Evolutionary conservation across 2,797 vertebrate genomes (phyloP).

Genomic region (Siniperca scherzeri): DNA sequence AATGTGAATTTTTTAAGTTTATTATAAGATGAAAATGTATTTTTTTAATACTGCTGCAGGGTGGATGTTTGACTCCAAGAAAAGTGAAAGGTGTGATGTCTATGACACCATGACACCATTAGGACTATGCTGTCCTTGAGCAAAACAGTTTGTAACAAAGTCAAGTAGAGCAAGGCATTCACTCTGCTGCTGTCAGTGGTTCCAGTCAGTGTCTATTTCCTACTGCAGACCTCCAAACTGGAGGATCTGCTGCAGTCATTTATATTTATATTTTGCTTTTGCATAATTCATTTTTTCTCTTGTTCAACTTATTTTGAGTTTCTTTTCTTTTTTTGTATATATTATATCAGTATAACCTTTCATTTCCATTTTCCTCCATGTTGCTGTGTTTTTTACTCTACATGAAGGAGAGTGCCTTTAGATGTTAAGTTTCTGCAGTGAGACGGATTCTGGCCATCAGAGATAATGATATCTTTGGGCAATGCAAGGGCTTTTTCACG

Average conservation of each 20-base stretch:
- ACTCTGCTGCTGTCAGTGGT: not conserved
- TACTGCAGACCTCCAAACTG: not conserved
- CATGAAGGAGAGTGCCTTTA: no score
- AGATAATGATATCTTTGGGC: no score
- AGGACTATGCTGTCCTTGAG: not conserved
- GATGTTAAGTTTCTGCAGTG: not conserved
- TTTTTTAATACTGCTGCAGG: not conserved
- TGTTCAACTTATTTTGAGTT: not conserved
- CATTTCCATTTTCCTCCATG: not conserved
- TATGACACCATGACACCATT: not conserved
- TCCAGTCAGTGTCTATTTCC: no score
- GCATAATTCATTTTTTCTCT: not conserved
- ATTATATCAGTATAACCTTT: not conserved
- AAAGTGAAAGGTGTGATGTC: not conserved
- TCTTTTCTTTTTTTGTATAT: not conserved
- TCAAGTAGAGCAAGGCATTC: not conserved
- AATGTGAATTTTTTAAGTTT: not conserved
- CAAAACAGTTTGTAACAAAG: not conserved
- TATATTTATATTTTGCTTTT: no score
- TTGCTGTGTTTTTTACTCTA: not conserved
- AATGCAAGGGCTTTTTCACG: no score
- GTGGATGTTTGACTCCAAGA: not conserved
- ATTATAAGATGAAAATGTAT: no score
- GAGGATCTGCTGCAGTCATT: not conserved
- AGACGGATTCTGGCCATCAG: not conserved